Percentiles rank a stretch among this genome's conserved stretches.
Evolutionary conservation across 2,888 invertebrate genomes (phyloP).

Genomic region (Aphidoletes aphidimyza): DNA sequence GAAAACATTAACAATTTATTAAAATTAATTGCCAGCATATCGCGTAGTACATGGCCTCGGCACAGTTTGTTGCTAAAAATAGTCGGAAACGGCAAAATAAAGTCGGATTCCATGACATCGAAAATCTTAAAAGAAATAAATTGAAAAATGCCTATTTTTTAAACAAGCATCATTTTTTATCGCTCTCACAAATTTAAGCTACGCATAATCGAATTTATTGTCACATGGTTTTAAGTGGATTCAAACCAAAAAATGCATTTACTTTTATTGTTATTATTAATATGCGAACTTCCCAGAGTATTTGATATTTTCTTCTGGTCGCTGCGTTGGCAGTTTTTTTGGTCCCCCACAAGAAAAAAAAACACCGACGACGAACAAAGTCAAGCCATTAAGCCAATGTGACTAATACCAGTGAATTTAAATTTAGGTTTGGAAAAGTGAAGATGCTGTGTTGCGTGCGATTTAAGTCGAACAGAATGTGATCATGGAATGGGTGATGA

Average conservation of each 20-base stretch:
- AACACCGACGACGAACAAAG: background rate
- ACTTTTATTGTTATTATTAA: conserved; percentile 52
- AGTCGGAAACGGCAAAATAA: background rate
- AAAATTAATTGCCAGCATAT: conserved; percentile 43
- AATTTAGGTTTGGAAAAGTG: conserved; percentile 30
- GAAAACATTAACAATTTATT: conserved; percentile 47
- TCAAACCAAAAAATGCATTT: conserved; percentile 26
- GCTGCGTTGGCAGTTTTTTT: conserved; percentile 27
- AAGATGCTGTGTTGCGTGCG: background rate
- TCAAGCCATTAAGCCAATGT: conserved; percentile 35
- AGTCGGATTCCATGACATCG: background rate
- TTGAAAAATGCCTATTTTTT: background rate
- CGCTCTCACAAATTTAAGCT: background rate
- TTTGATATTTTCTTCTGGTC: background rate
- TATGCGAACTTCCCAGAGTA: background rate
- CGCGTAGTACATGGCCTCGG: background rate
- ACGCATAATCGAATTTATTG: conserved; percentile 52
- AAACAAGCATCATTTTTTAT: background rate
- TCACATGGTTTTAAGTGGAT: conserved; percentile 43
- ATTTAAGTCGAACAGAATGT: background rate
- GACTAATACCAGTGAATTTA: conserved; percentile 51
- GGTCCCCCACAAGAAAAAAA: background rate
- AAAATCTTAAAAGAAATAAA: background rate
- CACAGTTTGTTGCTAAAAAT: conserved; percentile 30
- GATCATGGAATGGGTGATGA: background rate